phyloP scores from a whole-genome alignment of 2,797 vertebrate genomes.

The Arctocebus calabarensis region DNA sequence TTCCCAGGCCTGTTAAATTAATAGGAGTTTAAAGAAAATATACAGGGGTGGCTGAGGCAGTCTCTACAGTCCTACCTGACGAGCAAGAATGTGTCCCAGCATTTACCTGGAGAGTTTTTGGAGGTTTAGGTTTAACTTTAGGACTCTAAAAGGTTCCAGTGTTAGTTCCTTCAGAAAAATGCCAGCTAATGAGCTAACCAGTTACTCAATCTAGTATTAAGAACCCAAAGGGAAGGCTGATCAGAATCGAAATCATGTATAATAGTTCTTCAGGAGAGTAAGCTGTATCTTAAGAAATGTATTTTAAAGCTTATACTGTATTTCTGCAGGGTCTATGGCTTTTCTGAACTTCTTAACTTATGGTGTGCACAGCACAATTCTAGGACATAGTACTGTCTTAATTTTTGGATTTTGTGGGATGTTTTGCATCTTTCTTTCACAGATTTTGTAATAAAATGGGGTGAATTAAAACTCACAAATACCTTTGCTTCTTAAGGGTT shows the following conservation, averaged over 20 bases:
- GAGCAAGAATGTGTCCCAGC: background rate
- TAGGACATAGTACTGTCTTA: background rate
- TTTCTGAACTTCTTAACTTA: background rate
- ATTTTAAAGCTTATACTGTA: background rate
- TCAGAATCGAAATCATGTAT: background rate
- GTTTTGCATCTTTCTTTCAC: background rate
- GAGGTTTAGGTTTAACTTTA: background rate
- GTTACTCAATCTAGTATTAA: background rate
- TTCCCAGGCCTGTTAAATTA: slow-evolving; percentile 72
- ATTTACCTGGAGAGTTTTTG: background rate
- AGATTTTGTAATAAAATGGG: background rate
- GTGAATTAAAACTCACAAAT: background rate
- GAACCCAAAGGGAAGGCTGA: background rate
- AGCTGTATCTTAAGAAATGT: background rate
- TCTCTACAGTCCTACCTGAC: background rate
- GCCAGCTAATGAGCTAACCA: background rate
- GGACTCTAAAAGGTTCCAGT: background rate
- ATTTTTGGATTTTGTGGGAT: background rate
- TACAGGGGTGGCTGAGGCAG: background rate
- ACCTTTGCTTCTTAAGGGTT: background rate
- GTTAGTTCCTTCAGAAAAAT: background rate
- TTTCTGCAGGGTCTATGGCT: background rate
- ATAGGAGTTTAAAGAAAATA: slow-evolving; percentile 59
- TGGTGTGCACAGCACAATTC: background rate
- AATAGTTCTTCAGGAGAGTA: background rate